Base-by-base conservation (phyloP, 2,113 vertebrate genomes). In the Ginglymostoma cirratum region DNA sequence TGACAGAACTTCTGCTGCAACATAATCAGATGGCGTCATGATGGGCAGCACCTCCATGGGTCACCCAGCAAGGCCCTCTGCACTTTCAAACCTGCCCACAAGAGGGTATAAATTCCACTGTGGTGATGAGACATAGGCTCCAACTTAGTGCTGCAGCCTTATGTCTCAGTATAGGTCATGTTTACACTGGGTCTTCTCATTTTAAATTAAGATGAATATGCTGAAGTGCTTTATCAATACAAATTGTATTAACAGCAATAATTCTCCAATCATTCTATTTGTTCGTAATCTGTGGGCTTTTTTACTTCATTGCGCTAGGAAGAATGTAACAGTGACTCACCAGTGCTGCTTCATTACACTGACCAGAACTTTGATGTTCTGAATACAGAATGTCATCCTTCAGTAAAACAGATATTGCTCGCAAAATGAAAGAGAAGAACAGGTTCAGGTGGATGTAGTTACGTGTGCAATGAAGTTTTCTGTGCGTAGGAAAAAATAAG, bases 371-470 rank as follows among this genome's bases (percentile, higher is more conserved):
- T 48, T 96, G 96, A 5, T 97, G 97, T 96, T 96, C 97, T 96
- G 98, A 98, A 97, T 98, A 99, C 70, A 99, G 97, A 96, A 98
- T 97, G 83, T 97, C 97, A 96, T 99, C 99, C 96, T 99, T 99
- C 95, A 99, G 97, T 97, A 99, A 96, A 96, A 99, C 98, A 0
- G 98, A 98, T 96, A 98, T 96, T 45, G 99, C 98, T 96, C 98
- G 98, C 97, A 99, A 98, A 97, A 99, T 98, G 98, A 99, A 99
- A 96, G 98, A 99, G 96, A 98, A 96, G 97, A 99, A 99, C 96
- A 99, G 97, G 97, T 99, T 99, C 97, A 99, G 98, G 97, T 99
- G 99, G 97, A 99, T 99, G 97, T 98, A 98, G 97, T 99, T 99
- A 96, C 99, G 97, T 94, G 98, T 99, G 97, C 99, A 99, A 96